Evolutionary conservation across 1,140 invertebrate genomes (phyloP), one percentile per base, ranked within the genome.

Genomic region (Apis laboriosa): DNA sequence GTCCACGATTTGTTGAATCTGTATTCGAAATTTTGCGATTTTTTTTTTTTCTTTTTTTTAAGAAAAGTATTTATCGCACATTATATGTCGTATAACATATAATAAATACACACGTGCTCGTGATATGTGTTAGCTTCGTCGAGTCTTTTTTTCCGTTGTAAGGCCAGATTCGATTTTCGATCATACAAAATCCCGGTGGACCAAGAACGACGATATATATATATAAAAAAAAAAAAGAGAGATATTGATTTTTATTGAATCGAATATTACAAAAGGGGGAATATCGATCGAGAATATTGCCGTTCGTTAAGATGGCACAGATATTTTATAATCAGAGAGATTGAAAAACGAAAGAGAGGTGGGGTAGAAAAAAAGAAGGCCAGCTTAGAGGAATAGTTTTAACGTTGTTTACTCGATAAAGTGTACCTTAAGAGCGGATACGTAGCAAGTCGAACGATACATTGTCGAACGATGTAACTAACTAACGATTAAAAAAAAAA

Each of bases 191-290:
- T 84, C 66, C 84, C 80, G 80, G 84, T 91, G 92, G 89, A 92
- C 92, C 92, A 93, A 93, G 91, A 90, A 91, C 89, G 90, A 92
- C 91, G 13, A 90, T 71, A 74, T 34, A 83, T 88, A 92, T n/a
- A n/a, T n/a, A n/a, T n/a, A 90, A 90, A 66, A 68, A 28, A 84
- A 74, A 56, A 43, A 64, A 21, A 21, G 24, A 60, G 24, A 83
- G 24, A 67, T 56, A 79, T 80, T 15, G 72, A 82, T 82, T 58
- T 43, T 53, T 64, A 72, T 17, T 24, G 70, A 68, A 73, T 51
- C 2, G 63, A 67, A 12, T 49, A 67, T n/a, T 28, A 79, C 77
- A 58, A 28, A 66, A 81, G 49, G 49, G 58, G 71, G 71, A 66
- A 71, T 71, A 55, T 82, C 79, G 80, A 83, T 85, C 64, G 51